Percentiles rank a stretch among this genome's conserved stretches.
phyloP scores from a whole-genome alignment of 2,113 vertebrate genomes.

The Ammodytes marinus region DNA sequence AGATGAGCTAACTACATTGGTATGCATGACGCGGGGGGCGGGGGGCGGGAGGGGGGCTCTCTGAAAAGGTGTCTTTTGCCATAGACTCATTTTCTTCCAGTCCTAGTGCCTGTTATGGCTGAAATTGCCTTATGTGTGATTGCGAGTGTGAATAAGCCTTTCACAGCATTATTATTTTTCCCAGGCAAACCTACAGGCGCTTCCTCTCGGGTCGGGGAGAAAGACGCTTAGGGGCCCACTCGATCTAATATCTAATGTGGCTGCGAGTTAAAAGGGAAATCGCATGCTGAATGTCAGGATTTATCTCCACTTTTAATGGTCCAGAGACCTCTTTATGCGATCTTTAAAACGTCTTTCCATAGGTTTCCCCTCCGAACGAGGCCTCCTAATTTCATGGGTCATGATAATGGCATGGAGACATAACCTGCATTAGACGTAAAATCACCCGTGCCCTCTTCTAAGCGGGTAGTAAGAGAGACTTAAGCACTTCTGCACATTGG shows the following conservation, averaged over 20 bases:
- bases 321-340: constrained; percentile 51
- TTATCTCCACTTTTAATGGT: constrained; percentile 66
- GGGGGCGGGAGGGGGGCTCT: background rate
- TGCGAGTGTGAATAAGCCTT: constrained; percentile 76
- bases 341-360: constrained; percentile 57
- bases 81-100: constrained; percentile 56
- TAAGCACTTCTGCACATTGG: background rate
- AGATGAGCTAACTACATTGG: constrained; percentile 65
- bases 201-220: constrained; percentile 69
- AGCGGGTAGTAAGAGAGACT: background rate
- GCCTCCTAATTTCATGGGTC: constrained; percentile 65
- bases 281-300: constrained; percentile 66
- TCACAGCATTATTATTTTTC: constrained; percentile 77
- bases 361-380: constrained; percentile 48
- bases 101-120: constrained; percentile 60
- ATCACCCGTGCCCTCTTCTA: constrained; percentile 46
- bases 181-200: constrained; percentile 74
- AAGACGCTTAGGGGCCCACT: constrained; percentile 64
- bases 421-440: constrained; percentile 39
- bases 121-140: constrained; percentile 78
- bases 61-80: constrained; percentile 57
- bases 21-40: constrained; percentile 47
- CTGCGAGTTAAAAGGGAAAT: constrained; percentile 65
- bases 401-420: constrained; percentile 39
- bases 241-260: constrained; percentile 73